Conservation (phyloP, 2,888 invertebrate species). For the Drosophila monieri region DNA sequence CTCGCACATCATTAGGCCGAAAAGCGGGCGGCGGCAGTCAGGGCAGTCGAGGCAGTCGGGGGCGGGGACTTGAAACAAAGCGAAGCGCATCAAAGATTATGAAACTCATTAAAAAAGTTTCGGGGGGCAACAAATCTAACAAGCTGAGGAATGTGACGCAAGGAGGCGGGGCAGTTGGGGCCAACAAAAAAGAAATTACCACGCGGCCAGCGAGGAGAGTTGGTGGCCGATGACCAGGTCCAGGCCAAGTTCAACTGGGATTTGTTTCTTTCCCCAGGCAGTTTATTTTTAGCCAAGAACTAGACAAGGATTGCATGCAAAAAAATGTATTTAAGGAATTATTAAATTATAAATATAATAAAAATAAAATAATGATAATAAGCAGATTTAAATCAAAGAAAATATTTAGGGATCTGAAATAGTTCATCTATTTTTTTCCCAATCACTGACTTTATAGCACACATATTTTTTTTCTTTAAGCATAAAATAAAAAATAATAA, state of each 20-base stretch:
- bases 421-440: too few relatives aligned
- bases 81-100: slow-evolving; percentile 70
- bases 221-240: slow-evolving; percentile 14
- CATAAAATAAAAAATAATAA: not conserved
- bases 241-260: slow-evolving; percentile 25
- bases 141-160: slow-evolving; percentile 42
- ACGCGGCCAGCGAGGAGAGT: not conserved
- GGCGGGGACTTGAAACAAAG: slow-evolving; percentile 27
- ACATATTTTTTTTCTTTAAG: not conserved
- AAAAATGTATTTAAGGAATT: not conserved
- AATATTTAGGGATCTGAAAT: not conserved
- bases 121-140: slow-evolving; percentile 53
- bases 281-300: slow-evolving; percentile 26
- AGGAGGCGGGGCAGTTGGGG: slow-evolving; percentile 8
- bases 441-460: not conserved
- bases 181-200: not conserved
- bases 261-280: slow-evolving; percentile 24
- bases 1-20: slow-evolving; percentile 48
- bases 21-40: not conserved
- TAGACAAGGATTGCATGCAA: not conserved
- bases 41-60: not conserved
- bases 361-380: not conserved
- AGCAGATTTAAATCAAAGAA: not conserved
- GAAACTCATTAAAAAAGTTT: slow-evolving; percentile 78
- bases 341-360: not conserved